A percentile compares a stretch with the other conserved stretches of the same genome.
phyloP scores from a whole-genome alignment of 2,888 invertebrate species.

The Aspidiotus rigidus region DNA sequence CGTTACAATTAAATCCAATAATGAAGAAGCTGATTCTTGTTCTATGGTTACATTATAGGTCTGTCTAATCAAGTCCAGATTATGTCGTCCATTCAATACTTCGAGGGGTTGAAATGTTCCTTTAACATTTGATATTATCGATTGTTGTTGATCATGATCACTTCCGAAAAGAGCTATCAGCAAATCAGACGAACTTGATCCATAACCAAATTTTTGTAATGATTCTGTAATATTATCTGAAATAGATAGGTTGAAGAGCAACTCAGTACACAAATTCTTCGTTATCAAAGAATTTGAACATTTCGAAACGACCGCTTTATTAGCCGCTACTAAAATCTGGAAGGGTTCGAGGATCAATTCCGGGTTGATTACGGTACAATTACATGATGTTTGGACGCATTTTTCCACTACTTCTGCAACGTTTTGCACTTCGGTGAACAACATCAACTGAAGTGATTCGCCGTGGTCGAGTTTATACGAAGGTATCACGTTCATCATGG shows the following conservation, averaged over 20 bases:
- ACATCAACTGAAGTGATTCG: slow-evolving; percentile 9
- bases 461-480: slow-evolving; percentile 15
- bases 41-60: slow-evolving; percentile 53
- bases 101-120: slow-evolving; percentile 50
- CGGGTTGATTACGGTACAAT: slow-evolving; percentile 19
- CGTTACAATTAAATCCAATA: slow-evolving; percentile 55
- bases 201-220: slow-evolving; percentile 55
- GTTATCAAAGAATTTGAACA: slow-evolving; percentile 50
- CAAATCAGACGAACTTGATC: slow-evolving; percentile 46
- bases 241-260: slow-evolving; percentile 58
- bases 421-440: slow-evolving; percentile 14
- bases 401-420: slow-evolving; percentile 18
- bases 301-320: slow-evolving; percentile 52
- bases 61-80: slow-evolving; percentile 49
- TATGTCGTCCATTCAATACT: slow-evolving; percentile 46
- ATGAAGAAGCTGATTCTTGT: slow-evolving; percentile 44
- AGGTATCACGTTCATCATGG: no score
- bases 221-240: slow-evolving; percentile 62
- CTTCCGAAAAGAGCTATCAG: slow-evolving; percentile 44
- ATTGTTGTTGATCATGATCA: slow-evolving; percentile 40
- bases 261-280: slow-evolving; percentile 54
- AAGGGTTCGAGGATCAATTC: slow-evolving; percentile 52
- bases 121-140: slow-evolving; percentile 47
- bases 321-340: slow-evolving; percentile 57
- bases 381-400: slow-evolving; percentile 3